A percentile compares a stretch with the other conserved stretches of the same genome.
Conservation (phyloP, 2,888 invertebrate species). For the Margaritifera margaritifera region DNA sequence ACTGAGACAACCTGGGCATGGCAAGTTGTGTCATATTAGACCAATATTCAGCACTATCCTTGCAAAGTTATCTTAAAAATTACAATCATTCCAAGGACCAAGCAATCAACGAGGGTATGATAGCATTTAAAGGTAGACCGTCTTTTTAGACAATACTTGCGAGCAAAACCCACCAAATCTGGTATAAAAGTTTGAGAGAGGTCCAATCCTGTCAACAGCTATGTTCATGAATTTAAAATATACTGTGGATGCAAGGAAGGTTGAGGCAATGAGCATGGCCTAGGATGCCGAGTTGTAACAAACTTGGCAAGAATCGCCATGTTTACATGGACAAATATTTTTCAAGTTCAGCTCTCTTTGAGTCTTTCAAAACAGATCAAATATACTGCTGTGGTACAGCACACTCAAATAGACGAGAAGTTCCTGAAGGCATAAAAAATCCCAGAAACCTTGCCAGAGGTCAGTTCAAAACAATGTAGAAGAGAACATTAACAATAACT, state of each 20-base stretch:
- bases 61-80: constrained; percentile 7
- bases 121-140: constrained; percentile 13
- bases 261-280: constrained; percentile 8
- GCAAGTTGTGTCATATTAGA: constrained; percentile 18
- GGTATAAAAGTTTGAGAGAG: constrained; percentile 25
- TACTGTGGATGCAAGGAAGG: constrained; percentile 13
- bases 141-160: background rate
- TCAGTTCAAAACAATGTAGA: too few relatives aligned
- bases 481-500: too few relatives aligned
- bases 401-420: too few relatives aligned
- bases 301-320: too few relatives aligned
- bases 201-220: constrained; percentile 12
- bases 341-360: too few relatives aligned
- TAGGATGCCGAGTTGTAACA: constrained; percentile 13
- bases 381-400: too few relatives aligned
- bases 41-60: constrained; percentile 8
- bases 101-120: constrained; percentile 21
- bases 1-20: constrained; percentile 5
- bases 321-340: too few relatives aligned
- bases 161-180: background rate
- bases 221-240: constrained; percentile 18
- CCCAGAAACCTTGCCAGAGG: too few relatives aligned
- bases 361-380: too few relatives aligned
- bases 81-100: constrained; percentile 13
- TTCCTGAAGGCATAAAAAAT: too few relatives aligned